Conservation (phyloP, 2,113 vertebrate genomes). For the Hyperopisus bebe region DNA sequence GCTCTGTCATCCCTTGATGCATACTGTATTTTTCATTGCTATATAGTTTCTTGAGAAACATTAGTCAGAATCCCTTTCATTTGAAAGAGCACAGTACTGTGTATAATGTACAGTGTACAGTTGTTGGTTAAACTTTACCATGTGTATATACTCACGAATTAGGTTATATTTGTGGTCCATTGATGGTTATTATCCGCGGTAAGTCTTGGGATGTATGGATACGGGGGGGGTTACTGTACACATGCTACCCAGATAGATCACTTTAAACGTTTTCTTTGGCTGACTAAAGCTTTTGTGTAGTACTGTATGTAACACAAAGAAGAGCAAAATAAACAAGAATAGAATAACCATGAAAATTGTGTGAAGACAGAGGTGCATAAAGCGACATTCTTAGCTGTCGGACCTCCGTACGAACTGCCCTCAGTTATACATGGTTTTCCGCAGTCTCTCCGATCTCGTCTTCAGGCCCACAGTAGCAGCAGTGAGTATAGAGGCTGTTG, state of each 20-base stretch:
- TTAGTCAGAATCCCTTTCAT: background rate
- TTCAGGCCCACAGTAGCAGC: background rate
- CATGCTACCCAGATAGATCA: background rate
- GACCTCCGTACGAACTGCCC: background rate
- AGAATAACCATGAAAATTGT: background rate
- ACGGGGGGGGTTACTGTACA: too few relatives aligned
- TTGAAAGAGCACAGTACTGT: background rate
- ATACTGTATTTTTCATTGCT: background rate
- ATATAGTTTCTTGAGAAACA: background rate
- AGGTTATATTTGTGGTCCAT: too few relatives aligned
- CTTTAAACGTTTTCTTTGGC: background rate
- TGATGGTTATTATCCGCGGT: background rate
- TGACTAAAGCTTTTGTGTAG: background rate
- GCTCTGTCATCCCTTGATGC: background rate
- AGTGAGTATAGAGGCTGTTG: background rate
- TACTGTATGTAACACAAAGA: background rate
- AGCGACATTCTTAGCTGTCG: background rate
- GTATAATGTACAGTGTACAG: background rate
- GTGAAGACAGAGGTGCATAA: background rate
- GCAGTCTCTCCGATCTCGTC: background rate
- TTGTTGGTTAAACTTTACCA: too few relatives aligned
- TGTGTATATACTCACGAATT: too few relatives aligned
- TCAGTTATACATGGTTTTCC: background rate
- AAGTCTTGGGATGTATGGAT: background rate
- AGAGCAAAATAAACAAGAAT: background rate